Evolutionary conservation across 2,797 vertebrate genomes (phyloP), one percentile per base, ranked within the genome.

Genomic region (Cyprinella venusta): DNA sequence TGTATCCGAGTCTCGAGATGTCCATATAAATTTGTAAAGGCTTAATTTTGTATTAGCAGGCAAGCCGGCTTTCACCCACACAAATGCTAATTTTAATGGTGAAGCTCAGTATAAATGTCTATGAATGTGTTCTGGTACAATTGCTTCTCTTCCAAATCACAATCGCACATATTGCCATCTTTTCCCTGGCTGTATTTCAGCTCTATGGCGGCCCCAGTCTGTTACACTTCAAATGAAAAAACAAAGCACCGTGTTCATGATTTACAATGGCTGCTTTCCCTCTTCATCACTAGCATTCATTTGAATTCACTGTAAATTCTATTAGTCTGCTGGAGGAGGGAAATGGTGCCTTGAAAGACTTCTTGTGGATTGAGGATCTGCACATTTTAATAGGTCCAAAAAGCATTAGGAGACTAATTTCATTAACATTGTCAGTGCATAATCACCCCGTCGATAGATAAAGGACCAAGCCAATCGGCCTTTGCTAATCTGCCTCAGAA

Each of bases 351-450:
- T 86, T 88, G 87, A 85, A 86, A 79, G 82, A 81, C 69, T 61
- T 80, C 56, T 72, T 40, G 63, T 45, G 77, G 81, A 84, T 79
- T 85, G 86, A 81, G 80, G 82, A 86, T 82, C 80, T 86, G 86
- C 81, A 64, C 83, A 83, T 88, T 89, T 83, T 93, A 93, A 92
- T 91, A 90, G 90, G 90, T 89, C 91, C 69, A 38, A 84, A 87
- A 88, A 91, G 83, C 91, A 92, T 91, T 84, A 86, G 84, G 89
- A 88, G 85, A 87, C 90, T 94, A 92, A 93, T 93, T 94, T 92
- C 90, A 94, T 93, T 93, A 93, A 87, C 79, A 76, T 87, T 89
- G 86, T 89, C 87, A n/a, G 83, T 38, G 40, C 68, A 82, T 88
- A 82, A 87, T 90, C 85, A 85, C 68, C 81, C 81, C 30, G 26